phyloP scores from a whole-genome alignment of 2,888 invertebrate genomes.

The Sinopyrophorus schimmeli region DNA sequence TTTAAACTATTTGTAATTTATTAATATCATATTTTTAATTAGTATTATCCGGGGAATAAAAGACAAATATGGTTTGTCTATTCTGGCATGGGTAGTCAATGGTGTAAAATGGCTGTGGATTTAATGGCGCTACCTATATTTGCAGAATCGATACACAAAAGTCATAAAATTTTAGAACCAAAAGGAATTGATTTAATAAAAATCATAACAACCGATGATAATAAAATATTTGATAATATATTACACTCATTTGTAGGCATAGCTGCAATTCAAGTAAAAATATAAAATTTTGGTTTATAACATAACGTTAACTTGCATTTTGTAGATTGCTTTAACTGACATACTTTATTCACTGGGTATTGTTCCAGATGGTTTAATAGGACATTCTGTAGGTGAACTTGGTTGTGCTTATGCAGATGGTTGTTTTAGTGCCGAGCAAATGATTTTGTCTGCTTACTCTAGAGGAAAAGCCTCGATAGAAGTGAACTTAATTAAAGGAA shows the following conservation, averaged over 20 bases:
- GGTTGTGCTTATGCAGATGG: conserved; percentile 96
- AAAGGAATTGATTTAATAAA: conserved; percentile 66
- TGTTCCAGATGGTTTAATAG: conserved; percentile 72
- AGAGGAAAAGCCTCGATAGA: conserved; percentile 77
- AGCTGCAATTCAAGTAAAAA: conserved; percentile 64
- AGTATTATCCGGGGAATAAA: conserved; percentile 52
- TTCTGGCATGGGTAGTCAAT: conserved; percentile 78
- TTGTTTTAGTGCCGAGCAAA: conserved; percentile 83
- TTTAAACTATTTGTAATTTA: background rate
- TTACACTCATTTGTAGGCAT: conserved; percentile 74
- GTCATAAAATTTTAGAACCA: conserved; percentile 61
- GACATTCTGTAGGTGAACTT: conserved; percentile 93
- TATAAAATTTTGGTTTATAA: conserved; percentile 10
- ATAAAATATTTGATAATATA: conserved; percentile 65
- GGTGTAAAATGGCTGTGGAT: conserved; percentile 69
- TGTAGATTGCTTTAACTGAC: conserved; percentile 58
- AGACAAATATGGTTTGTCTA: conserved; percentile 69
- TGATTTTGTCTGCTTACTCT: conserved; percentile 82
- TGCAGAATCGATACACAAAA: conserved; percentile 64
- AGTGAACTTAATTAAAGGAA: conserved; percentile 70
- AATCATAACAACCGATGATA: conserved; percentile 63
- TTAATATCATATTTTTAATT: conserved; percentile 27
- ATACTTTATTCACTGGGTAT: conserved; percentile 63
- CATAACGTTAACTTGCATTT: no score
- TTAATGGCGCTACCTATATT: conserved; percentile 70